A percentile compares a stretch with the other conserved stretches of the same genome.
These are phyloP conservation scores for Syrmaticus mikado DNA, from an alignment of 2,113 vertebrate genomes.

Conservation along the genomic window DNA sequence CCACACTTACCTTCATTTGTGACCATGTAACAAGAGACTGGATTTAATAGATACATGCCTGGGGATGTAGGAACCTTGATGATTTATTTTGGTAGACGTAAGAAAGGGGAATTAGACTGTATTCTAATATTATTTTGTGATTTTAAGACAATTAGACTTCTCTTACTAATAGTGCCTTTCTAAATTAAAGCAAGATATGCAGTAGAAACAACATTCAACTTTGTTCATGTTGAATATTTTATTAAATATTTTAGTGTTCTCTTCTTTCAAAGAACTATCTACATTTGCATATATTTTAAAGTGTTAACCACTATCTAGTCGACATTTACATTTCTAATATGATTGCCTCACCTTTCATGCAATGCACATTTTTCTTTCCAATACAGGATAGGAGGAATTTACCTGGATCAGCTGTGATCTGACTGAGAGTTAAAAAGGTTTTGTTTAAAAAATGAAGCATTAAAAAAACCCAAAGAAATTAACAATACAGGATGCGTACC, in stretches of 20 bases:
- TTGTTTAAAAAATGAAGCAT: not conserved
- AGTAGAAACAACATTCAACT: not conserved
- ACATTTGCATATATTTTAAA: not conserved
- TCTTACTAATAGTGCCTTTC: not conserved
- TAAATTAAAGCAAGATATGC: not conserved
- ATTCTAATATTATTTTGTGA: not conserved
- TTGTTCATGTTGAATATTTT: not conserved
- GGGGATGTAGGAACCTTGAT: not conserved
- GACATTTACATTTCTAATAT: not conserved
- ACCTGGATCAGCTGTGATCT: rapidly evolving
- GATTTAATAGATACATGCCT: not conserved
- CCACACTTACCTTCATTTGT: not conserved
- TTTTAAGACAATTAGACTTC: not conserved
- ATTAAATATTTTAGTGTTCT: not conserved
- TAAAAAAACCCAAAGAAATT: not conserved
- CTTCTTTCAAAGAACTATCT: not conserved
- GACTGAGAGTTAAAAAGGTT: not conserved
- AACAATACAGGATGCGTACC: not conserved
- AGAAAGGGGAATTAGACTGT: not conserved
- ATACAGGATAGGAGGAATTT: not conserved
- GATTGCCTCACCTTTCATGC: not conserved
- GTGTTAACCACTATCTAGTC: not conserved
- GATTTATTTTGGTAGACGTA: not conserved
- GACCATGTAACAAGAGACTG: not conserved
- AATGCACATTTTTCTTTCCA: not conserved